Evolutionary conservation across 1,140 invertebrate species (phyloP).

Genomic region (Bombyx mandarina): DNA sequence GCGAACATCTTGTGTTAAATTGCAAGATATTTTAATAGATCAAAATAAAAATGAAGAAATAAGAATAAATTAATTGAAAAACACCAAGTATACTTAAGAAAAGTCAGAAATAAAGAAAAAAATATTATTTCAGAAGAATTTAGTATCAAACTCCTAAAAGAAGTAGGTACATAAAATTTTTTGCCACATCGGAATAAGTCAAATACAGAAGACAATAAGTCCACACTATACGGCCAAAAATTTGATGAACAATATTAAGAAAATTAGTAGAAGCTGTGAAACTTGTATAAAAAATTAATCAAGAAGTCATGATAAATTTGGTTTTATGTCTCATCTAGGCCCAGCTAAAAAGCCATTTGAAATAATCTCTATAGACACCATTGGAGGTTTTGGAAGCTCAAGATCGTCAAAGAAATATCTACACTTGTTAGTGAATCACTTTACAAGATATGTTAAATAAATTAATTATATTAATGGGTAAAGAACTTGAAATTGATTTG

Average conservation of each 20-base stretch:
- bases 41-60: neutral
- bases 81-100: neutral
- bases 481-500: too few relatives aligned
- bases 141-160: neutral
- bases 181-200: neutral
- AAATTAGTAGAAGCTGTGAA: neutral
- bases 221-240: neutral
- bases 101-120: neutral
- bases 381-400: conserved; percentile 1
- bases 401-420: conserved; percentile 2
- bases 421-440: conserved; percentile 1
- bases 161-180: neutral
- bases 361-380: conserved; percentile 3
- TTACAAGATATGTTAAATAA: neutral
- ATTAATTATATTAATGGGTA: too few relatives aligned
- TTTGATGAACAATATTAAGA: neutral
- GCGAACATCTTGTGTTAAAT: neutral
- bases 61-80: neutral
- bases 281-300: neutral
- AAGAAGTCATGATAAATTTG: neutral
- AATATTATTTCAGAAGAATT: neutral
- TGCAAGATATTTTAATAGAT: neutral
- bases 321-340: neutral
- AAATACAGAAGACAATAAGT: neutral
- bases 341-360: neutral